Evolutionary conservation across 37 sponge, comb jelly and placozoan genomes (phyloP), one percentile per base, ranked within the genome.

Genomic region (Spongilla lacustris): DNA sequence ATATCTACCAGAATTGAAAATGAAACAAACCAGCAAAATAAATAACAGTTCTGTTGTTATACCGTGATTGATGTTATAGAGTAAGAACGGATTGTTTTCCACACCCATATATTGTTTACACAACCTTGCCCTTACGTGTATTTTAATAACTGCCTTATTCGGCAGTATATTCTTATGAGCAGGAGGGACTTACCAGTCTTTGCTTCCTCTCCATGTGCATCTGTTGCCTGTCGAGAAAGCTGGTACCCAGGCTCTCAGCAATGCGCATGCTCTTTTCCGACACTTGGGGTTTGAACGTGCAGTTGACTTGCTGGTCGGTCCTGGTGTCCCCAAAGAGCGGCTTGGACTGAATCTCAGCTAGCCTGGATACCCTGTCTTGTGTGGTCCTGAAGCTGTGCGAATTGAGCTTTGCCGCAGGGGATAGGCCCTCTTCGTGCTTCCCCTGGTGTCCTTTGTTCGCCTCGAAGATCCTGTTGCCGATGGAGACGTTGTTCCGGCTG

Each of bases 321-420:
- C n/a, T 29, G 58, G 73, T n/a, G 22, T 67, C 71, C 13, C 78
- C 83, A 69, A 78, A 70, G 31, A 79, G n/a, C n/a, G n/a, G 48
- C 4, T 75, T 25, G 22, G 80, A 82, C n/a, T n/a, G 27, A 0
- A 86, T 80, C 85, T 89, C 80, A 2, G 77, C 34, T 32, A 88
- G 32, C 25, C 73, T 82, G 41, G 46, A 70, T 0, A 36, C 66
- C 67, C 92, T 88, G 81, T 88, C 89, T 34, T 88, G 74, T 4
- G 92, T 89, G 33, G 92, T 32, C 46, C 83, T 82, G 10, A 95
- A 21, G 36, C 91, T 90, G 29, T 69, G 17, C 17, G 87, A 66
- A 76, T 92, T 95, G 28, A 92, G 72, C 76, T 87, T 92, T 26
- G 96, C 91, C 14, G 81, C 35, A 66, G 90, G 90, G 26, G 96